phyloP scores from a whole-genome alignment of 2,888 invertebrate species.

The Biston betularia region DNA sequence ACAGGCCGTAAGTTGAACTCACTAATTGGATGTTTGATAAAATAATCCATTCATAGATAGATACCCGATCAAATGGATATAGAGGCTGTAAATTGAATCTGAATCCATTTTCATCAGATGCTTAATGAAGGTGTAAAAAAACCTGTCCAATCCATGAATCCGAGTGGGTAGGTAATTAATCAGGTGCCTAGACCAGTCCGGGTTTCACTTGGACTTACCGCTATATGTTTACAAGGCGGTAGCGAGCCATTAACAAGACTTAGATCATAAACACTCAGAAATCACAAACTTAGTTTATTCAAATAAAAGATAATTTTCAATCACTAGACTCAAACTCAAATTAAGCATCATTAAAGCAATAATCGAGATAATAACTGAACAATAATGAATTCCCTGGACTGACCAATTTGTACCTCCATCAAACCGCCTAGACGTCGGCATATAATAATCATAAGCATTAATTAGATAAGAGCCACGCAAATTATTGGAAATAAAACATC shows the following conservation, averaged over 20 bases:
- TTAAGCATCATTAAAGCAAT: constrained; percentile 72
- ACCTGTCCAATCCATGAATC: constrained; percentile 43
- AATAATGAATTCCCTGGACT: constrained; percentile 57
- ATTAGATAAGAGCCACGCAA: constrained; percentile 59
- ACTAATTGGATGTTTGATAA: constrained; percentile 36
- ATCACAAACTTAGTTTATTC: constrained; percentile 27
- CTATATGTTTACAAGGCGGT: constrained; percentile 28
- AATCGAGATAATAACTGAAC: constrained; percentile 53
- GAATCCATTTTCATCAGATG: constrained; percentile 36
- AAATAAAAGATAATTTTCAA: constrained; percentile 36
- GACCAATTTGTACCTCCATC: constrained; percentile 58
- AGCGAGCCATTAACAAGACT: constrained; percentile 30
- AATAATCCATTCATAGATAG: constrained; percentile 31
- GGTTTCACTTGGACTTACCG: constrained; percentile 28
- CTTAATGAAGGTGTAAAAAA: constrained; percentile 42
- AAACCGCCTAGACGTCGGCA: constrained; percentile 51
- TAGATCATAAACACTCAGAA: constrained; percentile 31
- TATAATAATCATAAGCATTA: constrained; percentile 68
- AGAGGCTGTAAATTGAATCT: constrained; percentile 33
- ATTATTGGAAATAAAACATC: constrained; percentile 53
- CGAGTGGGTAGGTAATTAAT: constrained; percentile 43
- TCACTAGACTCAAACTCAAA: constrained; percentile 54
- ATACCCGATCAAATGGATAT: constrained; percentile 32
- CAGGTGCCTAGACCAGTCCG: constrained; percentile 39
- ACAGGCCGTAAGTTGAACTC: constrained; percentile 14